Evolutionary conservation across 2,888 invertebrate species (phyloP).

Genomic region (Pammene fasciana): DNA sequence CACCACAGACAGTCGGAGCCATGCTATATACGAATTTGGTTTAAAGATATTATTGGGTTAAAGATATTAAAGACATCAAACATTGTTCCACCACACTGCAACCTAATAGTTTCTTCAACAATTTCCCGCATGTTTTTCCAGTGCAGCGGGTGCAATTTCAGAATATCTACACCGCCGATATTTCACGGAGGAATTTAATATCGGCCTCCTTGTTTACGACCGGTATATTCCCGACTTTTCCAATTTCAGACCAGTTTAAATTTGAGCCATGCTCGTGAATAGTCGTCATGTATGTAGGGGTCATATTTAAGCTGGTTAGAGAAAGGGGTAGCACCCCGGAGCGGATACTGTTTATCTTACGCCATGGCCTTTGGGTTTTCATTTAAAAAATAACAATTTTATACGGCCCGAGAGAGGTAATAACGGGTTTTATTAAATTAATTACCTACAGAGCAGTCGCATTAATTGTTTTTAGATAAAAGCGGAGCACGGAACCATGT

Average conservation of each 20-base stretch:
- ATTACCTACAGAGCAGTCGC: slow-evolving; percentile 4
- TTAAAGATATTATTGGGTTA: too few relatives aligned
- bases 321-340: background rate
- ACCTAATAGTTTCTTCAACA: slow-evolving; percentile 17
- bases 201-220: slow-evolving; percentile 48
- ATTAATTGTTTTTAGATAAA: background rate
- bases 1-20: too few relatives aligned
- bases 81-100: background rate
- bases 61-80: too few relatives aligned
- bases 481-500: background rate
- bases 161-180: slow-evolving; percentile 48
- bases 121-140: slow-evolving; percentile 10
- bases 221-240: slow-evolving; percentile 10
- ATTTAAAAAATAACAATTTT: slow-evolving; percentile 21
- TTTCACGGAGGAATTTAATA: slow-evolving; percentile 58
- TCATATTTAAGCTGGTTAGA: background rate
- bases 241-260: background rate
- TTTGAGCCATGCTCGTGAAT: background rate
- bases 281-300: background rate
- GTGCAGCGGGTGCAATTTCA: slow-evolving; percentile 48
- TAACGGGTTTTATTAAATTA: slow-evolving; percentile 13
- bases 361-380: slow-evolving; percentile 20
- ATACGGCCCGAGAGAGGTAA: slow-evolving; percentile 13
- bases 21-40: too few relatives aligned
- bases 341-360: slow-evolving; percentile 35